phyloP scores from a whole-genome alignment of 2,797 vertebrate genomes.

The Pelochelys cantorii region DNA sequence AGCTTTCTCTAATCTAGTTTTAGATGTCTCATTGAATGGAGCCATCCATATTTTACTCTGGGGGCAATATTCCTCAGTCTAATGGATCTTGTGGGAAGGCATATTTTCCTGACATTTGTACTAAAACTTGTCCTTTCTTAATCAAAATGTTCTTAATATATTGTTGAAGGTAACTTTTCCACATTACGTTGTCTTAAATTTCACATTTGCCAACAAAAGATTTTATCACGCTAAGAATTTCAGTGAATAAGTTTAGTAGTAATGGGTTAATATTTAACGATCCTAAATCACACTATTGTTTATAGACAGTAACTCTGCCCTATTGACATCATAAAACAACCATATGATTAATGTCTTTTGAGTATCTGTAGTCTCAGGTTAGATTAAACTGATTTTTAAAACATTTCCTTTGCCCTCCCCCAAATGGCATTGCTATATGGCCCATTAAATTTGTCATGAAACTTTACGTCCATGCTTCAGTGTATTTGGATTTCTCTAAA shows the following conservation, averaged over 20 bases:
- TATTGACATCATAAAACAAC: neutral
- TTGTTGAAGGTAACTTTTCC: neutral
- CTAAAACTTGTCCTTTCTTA: neutral
- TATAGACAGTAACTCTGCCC: neutral
- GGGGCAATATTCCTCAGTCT: neutral
- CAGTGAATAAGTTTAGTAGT: neutral
- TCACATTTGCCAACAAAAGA: neutral
- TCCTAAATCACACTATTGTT: neutral
- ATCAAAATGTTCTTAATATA: neutral
- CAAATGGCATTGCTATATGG: neutral
- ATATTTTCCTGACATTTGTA: neutral
- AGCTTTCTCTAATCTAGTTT: neutral
- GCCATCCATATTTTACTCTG: neutral
- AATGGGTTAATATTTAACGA: neutral
- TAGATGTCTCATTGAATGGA: neutral
- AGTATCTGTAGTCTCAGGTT: neutral
- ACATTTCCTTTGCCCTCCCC: neutral
- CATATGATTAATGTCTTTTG: neutral
- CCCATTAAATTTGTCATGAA: neutral
- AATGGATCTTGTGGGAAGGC: neutral
- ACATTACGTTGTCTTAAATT: neutral
- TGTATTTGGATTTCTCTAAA: neutral
- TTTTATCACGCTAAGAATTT: slow-evolving; percentile 1
- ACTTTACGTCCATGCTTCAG: neutral
- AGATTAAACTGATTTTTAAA: neutral